Base-by-base conservation (phyloP, 2,113 vertebrate genomes). In the Marmota flaviventris region DNA sequence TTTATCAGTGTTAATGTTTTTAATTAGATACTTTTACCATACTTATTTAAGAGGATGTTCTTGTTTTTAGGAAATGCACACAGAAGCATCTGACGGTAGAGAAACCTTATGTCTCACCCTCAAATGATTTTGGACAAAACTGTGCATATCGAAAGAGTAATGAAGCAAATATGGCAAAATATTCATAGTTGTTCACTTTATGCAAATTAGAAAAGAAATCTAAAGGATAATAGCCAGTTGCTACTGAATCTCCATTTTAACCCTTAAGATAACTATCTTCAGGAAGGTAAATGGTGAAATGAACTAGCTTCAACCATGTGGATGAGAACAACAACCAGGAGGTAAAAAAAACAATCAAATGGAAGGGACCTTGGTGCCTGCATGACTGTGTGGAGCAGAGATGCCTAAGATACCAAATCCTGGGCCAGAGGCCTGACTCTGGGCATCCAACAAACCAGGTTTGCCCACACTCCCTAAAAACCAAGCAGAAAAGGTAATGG, bases 81-180 rank as follows among this genome's bases (percentile, higher is more conserved):
- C 20, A 42, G 48, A 90, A 63, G 17, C 48, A 75, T 39, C 63
- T 82, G 34, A 82, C 39, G 32, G n/a, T 69, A 91, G 88, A 77
- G 65, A 51, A 86, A 29, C 65, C 72, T 73, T 73, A 24, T 79
- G 37, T 85, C 16, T 67, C 75, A 78, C 0, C 85, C 37, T 73
- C 29, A 91, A 85, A 75, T 85, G 16, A 89, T 29, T 86, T 27
- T 37, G 48, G 51, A 82, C 61, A 82, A 94, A 95, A 51, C 17
- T 56, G 13, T 63, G 53, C 29, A 39, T 4, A n/a, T 63, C 51
- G 10, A 79, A 27, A 86, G 13, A 75, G 61, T 58, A 63, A 93
- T 65, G 32, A 94, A 83, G 34, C 51, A 86, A 90, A 83, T 61
- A 42, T 93, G 82, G 61, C 91, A 91, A 91, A 37, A 90, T 48